A percentile compares a stretch with the other conserved stretches of the same genome.
Evolutionary conservation across 1,140 invertebrate species (phyloP).

Genomic region (Microplitis demolitor): DNA sequence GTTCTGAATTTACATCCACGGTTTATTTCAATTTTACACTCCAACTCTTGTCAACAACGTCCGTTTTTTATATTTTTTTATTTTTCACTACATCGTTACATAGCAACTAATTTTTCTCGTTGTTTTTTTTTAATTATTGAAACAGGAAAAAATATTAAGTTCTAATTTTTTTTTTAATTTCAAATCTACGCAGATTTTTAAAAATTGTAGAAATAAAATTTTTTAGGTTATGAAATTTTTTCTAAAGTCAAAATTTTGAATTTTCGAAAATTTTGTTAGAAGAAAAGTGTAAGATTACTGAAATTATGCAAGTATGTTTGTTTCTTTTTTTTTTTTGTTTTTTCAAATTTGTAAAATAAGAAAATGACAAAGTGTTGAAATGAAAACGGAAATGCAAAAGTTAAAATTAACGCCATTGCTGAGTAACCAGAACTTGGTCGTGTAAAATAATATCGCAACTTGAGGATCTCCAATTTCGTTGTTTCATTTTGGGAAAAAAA

Average conservation of each 20-base stretch:
- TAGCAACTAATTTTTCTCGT: too few species aligned
- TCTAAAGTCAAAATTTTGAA: not conserved
- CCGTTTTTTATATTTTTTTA: not conserved
- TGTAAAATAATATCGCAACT: conserved; percentile 26
- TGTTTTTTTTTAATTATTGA: too few species aligned
- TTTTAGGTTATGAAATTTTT: too few species aligned
- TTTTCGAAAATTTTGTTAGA: too few species aligned
- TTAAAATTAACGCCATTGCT: conserved; percentile 30
- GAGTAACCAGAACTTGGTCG: conserved; percentile 20
- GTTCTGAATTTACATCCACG: not conserved
- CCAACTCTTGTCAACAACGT: not conserved
- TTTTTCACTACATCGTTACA: too few species aligned
- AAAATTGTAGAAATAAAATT: too few species aligned
- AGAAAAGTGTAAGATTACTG: too few species aligned
- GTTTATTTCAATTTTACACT: conserved; percentile 1
- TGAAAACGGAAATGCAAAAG: conserved; percentile 21
- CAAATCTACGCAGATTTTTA: not conserved
- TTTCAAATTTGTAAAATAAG: too few species aligned
- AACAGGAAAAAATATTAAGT: too few species aligned
- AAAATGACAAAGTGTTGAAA: not conserved
- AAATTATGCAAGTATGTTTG: too few species aligned
- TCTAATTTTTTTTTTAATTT: too few species aligned
- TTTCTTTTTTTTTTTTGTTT: too few species aligned
- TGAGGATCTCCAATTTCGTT: conserved; percentile 21
- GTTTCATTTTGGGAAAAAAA: not conserved